Conservation (phyloP, 2,888 invertebrate genomes). For the Chrysotoxum bicinctum region DNA sequence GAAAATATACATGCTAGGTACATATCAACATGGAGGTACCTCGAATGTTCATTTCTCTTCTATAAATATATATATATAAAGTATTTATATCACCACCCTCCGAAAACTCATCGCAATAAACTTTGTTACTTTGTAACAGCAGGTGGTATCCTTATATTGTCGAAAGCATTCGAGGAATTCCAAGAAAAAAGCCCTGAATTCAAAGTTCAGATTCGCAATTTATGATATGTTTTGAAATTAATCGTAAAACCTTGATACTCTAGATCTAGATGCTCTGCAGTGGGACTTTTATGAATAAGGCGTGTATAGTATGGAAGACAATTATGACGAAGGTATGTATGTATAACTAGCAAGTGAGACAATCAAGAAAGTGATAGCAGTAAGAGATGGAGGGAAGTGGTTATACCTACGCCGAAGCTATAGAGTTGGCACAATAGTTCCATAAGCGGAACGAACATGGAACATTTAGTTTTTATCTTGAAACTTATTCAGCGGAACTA, state of each 20-base stretch:
- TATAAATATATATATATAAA: too few relatives aligned
- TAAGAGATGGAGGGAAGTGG: slow-evolving; percentile 12
- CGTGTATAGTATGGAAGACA: slow-evolving; percentile 12
- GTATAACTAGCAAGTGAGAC: neutral
- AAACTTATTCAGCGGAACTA: too few relatives aligned
- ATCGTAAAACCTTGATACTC: slow-evolving; percentile 39
- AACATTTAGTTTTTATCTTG: too few relatives aligned
- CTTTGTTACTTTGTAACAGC: slow-evolving; percentile 13
- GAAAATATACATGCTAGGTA: neutral
- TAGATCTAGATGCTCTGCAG: slow-evolving; percentile 3
- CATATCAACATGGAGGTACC: too few relatives aligned
- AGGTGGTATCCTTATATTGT: neutral
- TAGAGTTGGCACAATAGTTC: too few relatives aligned
- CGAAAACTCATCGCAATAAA: neutral
- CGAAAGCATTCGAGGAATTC: neutral
- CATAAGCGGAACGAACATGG: too few relatives aligned
- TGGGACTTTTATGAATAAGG: slow-evolving; percentile 28
- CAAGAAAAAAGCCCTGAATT: neutral
- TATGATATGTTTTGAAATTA: slow-evolving; percentile 47
- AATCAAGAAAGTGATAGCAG: slow-evolving; percentile 24
- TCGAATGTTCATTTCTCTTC: neutral
- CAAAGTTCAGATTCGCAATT: slow-evolving; percentile 41
- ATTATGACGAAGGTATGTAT: neutral
- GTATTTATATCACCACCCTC: neutral
- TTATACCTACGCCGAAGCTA: neutral